A percentile compares a stretch with the other conserved stretches of the same genome.
Evolutionary conservation across 1,140 invertebrate genomes (phyloP).

Genomic region (Heterodera carotae): DNA sequence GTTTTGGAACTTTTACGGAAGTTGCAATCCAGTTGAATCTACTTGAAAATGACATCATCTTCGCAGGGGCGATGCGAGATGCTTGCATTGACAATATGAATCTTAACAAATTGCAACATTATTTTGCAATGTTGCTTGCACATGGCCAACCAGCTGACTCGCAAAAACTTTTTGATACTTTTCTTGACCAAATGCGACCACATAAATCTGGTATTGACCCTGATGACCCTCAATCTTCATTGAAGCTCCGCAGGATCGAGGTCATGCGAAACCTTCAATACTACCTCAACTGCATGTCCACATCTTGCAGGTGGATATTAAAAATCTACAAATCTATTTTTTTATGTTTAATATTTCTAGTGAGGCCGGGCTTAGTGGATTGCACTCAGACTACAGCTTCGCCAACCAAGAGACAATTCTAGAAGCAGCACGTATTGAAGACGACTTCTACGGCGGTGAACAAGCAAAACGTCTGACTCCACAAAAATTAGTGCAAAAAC

Average conservation of each 20-base stretch:
- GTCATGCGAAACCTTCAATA: neutral
- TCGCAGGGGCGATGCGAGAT: neutral
- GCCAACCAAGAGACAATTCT: neutral
- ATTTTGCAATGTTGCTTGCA: neutral
- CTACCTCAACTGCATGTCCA: slow-evolving; percentile 6
- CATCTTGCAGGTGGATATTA: slow-evolving; percentile 5
- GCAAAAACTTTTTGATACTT: neutral
- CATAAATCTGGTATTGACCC: neutral
- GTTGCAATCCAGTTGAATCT: neutral
- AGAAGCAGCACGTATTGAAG: neutral
- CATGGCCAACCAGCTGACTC: neutral
- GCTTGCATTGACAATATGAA: neutral
- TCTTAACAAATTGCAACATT: neutral
- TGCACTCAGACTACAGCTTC: neutral
- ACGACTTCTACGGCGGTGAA: neutral
- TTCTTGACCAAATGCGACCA: slow-evolving; percentile 12
- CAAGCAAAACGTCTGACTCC: neutral
- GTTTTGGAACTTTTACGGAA: neutral
- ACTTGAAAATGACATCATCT: neutral
- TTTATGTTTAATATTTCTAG: slow-evolving; percentile 6
- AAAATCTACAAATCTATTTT: neutral
- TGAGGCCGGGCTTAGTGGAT: neutral
- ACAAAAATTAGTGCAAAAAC: neutral
- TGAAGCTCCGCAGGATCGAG: neutral
- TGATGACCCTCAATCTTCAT: neutral